These are phyloP conservation scores for Hemitrygon akajei DNA, from an alignment of 2,797 vertebrate genomes.

Conservation along the genomic window DNA sequence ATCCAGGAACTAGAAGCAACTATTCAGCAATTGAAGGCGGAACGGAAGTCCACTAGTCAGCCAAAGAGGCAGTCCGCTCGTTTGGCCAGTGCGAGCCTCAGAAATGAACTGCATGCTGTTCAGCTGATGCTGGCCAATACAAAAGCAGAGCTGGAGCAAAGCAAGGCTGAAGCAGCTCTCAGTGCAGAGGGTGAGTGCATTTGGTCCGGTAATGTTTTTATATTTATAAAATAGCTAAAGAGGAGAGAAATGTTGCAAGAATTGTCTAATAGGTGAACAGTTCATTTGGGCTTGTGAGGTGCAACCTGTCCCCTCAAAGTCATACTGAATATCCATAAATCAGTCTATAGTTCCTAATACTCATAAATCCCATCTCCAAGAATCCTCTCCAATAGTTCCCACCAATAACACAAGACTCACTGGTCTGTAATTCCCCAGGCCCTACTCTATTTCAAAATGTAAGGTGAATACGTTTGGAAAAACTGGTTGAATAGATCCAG, in stretches of 20 bases:
- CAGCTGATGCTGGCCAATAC: conserved; percentile 43
- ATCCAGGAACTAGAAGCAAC: conserved; percentile 69
- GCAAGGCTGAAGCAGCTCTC: conserved; percentile 57
- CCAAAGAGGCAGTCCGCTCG: conserved; percentile 58
- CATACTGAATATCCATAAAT: too few species aligned
- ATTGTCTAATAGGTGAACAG: background rate
- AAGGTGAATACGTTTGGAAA: accelerated
- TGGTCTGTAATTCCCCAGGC: too few species aligned
- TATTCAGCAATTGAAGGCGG: conserved; percentile 51
- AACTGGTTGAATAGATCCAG: background rate
- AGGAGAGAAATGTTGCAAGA: background rate
- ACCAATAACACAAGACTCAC: too few species aligned
- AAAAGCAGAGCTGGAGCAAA: conserved; percentile 54
- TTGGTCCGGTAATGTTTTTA: background rate
- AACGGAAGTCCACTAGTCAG: background rate
- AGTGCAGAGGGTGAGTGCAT: conserved; percentile 60
- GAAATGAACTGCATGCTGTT: conserved; percentile 49
- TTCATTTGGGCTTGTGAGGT: too few species aligned
- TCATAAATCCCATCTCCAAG: too few species aligned
- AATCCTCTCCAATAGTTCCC: too few species aligned
- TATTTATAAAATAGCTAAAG: background rate
- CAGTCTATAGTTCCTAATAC: too few species aligned
- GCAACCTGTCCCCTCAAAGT: too few species aligned
- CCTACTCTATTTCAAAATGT: background rate
- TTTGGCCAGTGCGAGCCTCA: conserved; percentile 45